Base-by-base conservation (phyloP, 2,888 invertebrate genomes). In the Eurytoma californica region DNA sequence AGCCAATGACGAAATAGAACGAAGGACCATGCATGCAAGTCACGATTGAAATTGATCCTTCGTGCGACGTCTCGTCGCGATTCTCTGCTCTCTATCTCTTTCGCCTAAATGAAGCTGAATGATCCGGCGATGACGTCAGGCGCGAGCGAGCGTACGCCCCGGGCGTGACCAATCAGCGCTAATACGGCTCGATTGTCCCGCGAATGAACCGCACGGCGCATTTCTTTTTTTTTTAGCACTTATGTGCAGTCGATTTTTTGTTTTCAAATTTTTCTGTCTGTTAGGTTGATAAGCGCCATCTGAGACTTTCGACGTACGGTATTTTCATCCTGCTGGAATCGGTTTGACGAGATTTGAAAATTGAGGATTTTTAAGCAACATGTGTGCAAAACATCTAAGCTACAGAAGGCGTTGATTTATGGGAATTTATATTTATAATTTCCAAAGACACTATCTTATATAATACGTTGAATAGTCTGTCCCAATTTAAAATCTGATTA, bases 1-100 rank as follows among this genome's bases (percentile, higher is more conserved):
- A 53, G 16, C n/a, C 53, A n/a, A 53, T 39, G 39, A 39, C 7
- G 39, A 18, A 58, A 58, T 28, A 61, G 61, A 61, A 63, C 53
- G 39, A 63, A 63, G 63, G 63, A 39, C 39, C 39, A 39, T 9
- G 39, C 39, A 39, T 39, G 39, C 39, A 9, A 39, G 39, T 39
- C 39, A 39, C 81, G 77, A 84, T 84, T 84, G 84, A 85, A 87
- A 88, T 86, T 86, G 86, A 88, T 86, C 85, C 84, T 84, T 83
- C 53, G 49, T 14, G 16, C 30, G 28, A 47, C 68, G 60, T 20
- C 47, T 39, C 58, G 58, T 58, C 47, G 39, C 18, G 18, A 16
- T 65, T 63, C 53, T 53, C 53, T 18, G 24, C 39, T 60, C 72
- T 13, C 14, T 60, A 39, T 72, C 49, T 39, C n/a, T n/a, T 57